Evolutionary conservation across 2,888 invertebrate genomes (phyloP), one percentile per base, ranked within the genome.

Genomic region (Heliothis peltigera): DNA sequence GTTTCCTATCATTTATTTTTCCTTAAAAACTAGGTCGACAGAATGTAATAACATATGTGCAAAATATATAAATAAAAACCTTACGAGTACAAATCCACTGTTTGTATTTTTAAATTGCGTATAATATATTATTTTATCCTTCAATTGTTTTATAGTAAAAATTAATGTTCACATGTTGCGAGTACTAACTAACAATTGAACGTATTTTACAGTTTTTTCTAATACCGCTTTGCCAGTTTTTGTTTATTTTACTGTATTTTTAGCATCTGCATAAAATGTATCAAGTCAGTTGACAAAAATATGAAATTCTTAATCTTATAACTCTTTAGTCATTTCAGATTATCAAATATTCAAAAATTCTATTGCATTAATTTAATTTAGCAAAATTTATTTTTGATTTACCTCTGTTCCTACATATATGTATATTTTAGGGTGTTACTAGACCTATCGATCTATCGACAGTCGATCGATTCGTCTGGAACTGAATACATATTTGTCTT

Each of bases 121-220:
- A 59, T 25, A 49, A 12, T 2, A 1, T 39, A n/a, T n/a, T n/a
- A n/a, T n/a, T n/a, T 59, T 62, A 59, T 70, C 70, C 65, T 39
- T 39, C 18, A 44, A 70, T 65, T 59, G 44, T 65, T 58, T 17
- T 42, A 17, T 6, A n/a, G 35, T 3, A 18, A 47, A 12, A 0
- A 17, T 39, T 43, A n/a, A n/a, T n/a, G 57, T 25, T 43, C 10
- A 25, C 22, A 12, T 19, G 19, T 17, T 57, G 19, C 19, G 19
- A 28, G 15, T 1, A 21, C n/a, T 39, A 39, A 32, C 8, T 39
- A 39, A 39, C n/a, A 4, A 39, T n/a, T 39, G 39, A 5, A n/a
- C 5, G 6, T 39, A 15, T n/a, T 4, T 15, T n/a, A 28, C 10
- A 25, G 18, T 58, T 21, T 21, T 48, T 39, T 18, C 12, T 28